Evolutionary conservation across 1,140 invertebrate genomes (phyloP), one percentile per base, ranked within the genome.

Genomic region (Hypsibius dujardini): DNA sequence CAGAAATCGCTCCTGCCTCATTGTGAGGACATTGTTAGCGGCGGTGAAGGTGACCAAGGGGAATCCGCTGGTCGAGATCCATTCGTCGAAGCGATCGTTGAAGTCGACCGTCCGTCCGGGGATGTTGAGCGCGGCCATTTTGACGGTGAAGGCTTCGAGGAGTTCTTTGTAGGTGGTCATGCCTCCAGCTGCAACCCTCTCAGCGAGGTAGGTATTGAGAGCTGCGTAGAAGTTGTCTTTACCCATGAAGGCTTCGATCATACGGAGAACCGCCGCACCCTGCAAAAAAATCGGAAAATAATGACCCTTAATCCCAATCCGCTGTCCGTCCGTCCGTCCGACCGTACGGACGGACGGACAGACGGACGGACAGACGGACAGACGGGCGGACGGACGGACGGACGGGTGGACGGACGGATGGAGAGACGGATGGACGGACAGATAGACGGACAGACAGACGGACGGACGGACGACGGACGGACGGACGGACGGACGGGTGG

Each of bases 181-280:
- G 62, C 62, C 42, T 7, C 45, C 42, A 3, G 3, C 42, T 42
- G 3, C 45, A 3, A 14, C 45, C 7, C 7, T 7, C 7, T 67
- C 12, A n/a, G n/a, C n/a, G 62, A 67, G 42, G 42, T 67, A 67
- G 7, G 62, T 3, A 14, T 42, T 7, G 3, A 67, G 45, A 42
- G 62, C 62, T 3, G 62, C 62, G 45, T 67, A 67, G 45, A 67
- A 42, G 42, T 67, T 42, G 45, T 42, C 42, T 12, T 12, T 67
- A 42, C 62, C 62, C 62, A 67, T 67, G 3, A 67, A 12, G 45
- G 7, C 62, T 67, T 67, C 62, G 7, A 67, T 67, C 62, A 67
- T 67, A 7, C 62, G 7, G 42, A 14, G 3, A 7, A 67, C 62
- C 7, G 62, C 7, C 45, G 7, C 62, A 42, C 62, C 62, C 62